phyloP scores from a whole-genome alignment of 2,113 vertebrate genomes.

The Ornithorhynchus anatinus region DNA sequence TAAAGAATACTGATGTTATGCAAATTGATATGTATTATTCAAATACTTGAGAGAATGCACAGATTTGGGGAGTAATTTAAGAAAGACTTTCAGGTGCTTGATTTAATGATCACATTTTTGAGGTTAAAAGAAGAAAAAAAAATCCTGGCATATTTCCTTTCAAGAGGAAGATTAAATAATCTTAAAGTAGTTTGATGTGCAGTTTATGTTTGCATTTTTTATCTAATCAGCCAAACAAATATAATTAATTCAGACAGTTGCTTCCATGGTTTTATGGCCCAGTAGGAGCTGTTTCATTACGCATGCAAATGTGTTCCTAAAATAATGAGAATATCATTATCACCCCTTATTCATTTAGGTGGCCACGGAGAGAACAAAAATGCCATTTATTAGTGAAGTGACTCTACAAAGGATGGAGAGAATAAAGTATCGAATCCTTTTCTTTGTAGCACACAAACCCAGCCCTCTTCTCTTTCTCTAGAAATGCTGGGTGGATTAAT shows the following conservation, averaged over 20 bases:
- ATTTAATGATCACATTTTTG: conserved; percentile 50
- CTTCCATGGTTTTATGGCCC: conserved; percentile 34
- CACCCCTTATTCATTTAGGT: conserved; percentile 50
- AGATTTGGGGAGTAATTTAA: conserved; percentile 21
- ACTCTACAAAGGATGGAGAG: conserved; percentile 6
- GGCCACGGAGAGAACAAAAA: conserved; percentile 46
- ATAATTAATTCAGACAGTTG: conserved; percentile 53
- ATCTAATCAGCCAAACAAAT: conserved; percentile 65
- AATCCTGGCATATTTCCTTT: conserved; percentile 51
- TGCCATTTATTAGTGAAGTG: conserved; percentile 44
- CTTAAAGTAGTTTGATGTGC: conserved; percentile 51
- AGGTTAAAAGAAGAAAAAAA: conserved; percentile 49
- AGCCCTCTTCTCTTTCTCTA: conserved; percentile 5
- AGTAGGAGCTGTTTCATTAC: conserved; percentile 52
- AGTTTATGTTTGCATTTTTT: conserved; percentile 58
- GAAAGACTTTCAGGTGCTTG: conserved; percentile 41
- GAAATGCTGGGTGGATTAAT: not conserved
- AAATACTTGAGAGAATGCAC: conserved; percentile 53
- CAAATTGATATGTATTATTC: conserved; percentile 46
- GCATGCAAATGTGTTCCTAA: conserved; percentile 64
- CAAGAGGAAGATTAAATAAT: conserved; percentile 53
- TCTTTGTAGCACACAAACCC: not conserved
- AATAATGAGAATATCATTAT: conserved; percentile 65
- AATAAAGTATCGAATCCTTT: conserved; percentile 29
- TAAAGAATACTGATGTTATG: conserved; percentile 47